phyloP scores from a whole-genome alignment of 2,113 vertebrate species.

The Ctenomys sociabilis region DNA sequence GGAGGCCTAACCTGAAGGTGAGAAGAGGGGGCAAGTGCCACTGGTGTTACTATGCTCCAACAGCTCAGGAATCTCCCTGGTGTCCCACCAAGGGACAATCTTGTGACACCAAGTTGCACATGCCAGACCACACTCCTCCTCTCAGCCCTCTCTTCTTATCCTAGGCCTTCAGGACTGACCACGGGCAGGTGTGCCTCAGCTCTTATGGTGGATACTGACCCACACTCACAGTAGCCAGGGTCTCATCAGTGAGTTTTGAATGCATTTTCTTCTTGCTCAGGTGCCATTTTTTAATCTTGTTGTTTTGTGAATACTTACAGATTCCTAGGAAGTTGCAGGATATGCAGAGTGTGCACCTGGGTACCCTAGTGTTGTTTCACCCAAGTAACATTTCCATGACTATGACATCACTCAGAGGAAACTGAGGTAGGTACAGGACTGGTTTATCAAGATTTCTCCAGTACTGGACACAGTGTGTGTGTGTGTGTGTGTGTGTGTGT shows the following conservation, averaged over 20 bases:
- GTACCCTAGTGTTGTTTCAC: not conserved
- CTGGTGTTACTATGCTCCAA: not conserved
- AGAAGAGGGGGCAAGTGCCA: not conserved
- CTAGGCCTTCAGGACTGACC: not conserved
- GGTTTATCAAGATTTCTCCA: not conserved
- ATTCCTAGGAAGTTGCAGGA: not conserved
- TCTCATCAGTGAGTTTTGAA: not conserved
- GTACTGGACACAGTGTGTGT: not conserved
- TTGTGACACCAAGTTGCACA: not conserved
- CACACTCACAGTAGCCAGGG: not conserved
- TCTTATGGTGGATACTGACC: not conserved
- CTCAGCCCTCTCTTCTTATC: not conserved
- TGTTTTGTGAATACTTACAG: not conserved
- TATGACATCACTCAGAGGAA: not conserved
- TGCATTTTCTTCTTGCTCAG: not conserved
- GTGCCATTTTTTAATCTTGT: not conserved
- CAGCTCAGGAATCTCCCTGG: not conserved
- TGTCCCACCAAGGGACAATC: not conserved
- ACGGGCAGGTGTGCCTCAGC: not conserved
- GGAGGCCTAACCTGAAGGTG: not conserved
- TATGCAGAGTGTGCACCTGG: not conserved
- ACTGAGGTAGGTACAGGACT: not conserved
- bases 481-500: not conserved
- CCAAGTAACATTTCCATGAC: not conserved
- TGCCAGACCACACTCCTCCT: not conserved